Conservation (phyloP, 2,797 vertebrate species). For the Phyllotis vaccarum region DNA sequence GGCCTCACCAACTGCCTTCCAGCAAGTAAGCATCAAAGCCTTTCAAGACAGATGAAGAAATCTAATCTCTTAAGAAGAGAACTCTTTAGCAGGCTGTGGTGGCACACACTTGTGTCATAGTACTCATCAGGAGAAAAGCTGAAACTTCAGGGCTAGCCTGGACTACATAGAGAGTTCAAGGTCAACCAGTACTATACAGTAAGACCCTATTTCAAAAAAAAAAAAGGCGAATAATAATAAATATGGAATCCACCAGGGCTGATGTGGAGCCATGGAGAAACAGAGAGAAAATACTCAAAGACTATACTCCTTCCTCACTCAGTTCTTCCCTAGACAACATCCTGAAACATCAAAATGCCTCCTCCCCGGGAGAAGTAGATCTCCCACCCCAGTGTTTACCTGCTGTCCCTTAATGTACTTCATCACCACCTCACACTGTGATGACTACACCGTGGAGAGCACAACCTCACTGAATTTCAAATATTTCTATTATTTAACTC, state of each 20-base stretch:
- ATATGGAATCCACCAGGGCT: background rate
- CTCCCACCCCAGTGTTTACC: background rate
- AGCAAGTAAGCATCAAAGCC: conserved; percentile 33
- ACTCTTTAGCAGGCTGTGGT: background rate
- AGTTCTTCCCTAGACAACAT: background rate
- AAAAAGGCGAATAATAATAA: background rate
- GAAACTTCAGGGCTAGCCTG: background rate
- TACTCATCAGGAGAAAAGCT: background rate
- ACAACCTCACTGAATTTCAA: background rate
- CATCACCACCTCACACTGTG: background rate
- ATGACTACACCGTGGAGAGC: background rate
- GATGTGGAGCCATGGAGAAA: background rate
- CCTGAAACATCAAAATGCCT: conserved; percentile 33
- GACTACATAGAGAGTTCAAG: background rate
- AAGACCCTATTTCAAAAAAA: background rate
- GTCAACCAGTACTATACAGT: background rate
- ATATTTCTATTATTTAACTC: conserved; percentile 16
- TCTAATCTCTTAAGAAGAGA: conserved; percentile 35
- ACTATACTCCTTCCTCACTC: background rate
- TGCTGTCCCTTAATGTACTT: background rate
- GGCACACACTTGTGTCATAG: background rate
- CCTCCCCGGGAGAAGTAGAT: background rate
- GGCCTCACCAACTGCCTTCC: conserved; percentile 2
- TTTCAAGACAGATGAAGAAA: conserved; percentile 17
- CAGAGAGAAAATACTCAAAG: background rate